Evolutionary conservation across 2,113 vertebrate species (phyloP).

Genomic region (Rhynchomys soricoides): DNA sequence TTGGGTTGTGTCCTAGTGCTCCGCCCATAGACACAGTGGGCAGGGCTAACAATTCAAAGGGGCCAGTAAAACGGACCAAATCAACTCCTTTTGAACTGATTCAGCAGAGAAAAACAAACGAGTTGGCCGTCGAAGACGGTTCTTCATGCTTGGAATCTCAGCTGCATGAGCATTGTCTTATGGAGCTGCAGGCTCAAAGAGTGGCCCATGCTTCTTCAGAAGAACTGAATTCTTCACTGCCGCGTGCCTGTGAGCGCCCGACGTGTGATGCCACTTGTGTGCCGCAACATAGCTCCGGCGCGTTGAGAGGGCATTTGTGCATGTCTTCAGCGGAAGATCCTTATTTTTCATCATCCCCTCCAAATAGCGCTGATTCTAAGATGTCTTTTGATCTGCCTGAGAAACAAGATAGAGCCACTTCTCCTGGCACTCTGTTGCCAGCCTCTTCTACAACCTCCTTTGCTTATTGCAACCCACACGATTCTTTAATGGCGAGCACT

Average conservation of each 20-base stretch:
- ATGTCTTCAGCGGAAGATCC: constrained; percentile 84
- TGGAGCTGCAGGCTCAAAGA: constrained; percentile 4
- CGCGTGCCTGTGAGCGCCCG: fast-evolving
- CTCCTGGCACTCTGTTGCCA: background rate
- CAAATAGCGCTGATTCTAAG: constrained; percentile 58
- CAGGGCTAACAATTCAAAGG: constrained; percentile 49
- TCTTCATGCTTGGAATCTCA: constrained; percentile 37
- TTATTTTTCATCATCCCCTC: constrained; percentile 83
- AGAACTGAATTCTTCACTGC: constrained; percentile 51
- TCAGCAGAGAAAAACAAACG: constrained; percentile 45
- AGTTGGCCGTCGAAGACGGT: background rate
- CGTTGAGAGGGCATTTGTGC: constrained; percentile 15
- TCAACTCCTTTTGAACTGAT: constrained; percentile 82
- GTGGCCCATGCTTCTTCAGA: constrained; percentile 18
- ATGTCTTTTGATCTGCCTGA: constrained; percentile 55
- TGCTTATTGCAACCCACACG: background rate
- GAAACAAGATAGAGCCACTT: constrained; percentile 37
- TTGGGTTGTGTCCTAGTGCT: constrained; percentile 19
- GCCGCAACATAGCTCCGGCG: background rate
- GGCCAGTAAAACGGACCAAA: constrained; percentile 76
- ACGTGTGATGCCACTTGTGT: background rate
- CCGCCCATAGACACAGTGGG: background rate
- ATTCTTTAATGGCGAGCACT: background rate
- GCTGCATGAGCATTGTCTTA: background rate
- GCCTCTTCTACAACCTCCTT: constrained; percentile 15